Conservation (phyloP, 2,888 invertebrate species). For the Andricus curvator region DNA sequence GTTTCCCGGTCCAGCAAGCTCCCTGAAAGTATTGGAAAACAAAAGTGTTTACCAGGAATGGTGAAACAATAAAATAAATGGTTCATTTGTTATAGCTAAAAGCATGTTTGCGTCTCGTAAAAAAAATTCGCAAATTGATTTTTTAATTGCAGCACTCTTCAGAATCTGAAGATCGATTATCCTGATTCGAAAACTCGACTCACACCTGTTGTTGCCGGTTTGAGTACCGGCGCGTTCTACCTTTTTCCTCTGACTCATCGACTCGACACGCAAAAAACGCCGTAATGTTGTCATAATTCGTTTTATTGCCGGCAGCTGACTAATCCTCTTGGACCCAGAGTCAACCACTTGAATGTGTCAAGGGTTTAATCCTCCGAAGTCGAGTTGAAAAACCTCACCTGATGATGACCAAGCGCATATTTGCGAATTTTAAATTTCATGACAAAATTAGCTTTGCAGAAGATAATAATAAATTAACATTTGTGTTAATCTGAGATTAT, state of each 20-base stretch:
- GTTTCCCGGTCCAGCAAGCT: too few relatives aligned
- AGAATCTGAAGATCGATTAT: slow-evolving; percentile 22
- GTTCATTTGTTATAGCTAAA: too few relatives aligned
- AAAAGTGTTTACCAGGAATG: too few relatives aligned
- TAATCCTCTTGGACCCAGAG: slow-evolving; percentile 34
- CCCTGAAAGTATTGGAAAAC: too few relatives aligned
- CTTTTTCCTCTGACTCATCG: slow-evolving; percentile 37
- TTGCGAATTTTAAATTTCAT: background rate
- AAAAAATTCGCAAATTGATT: too few relatives aligned
- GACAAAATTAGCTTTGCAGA: background rate
- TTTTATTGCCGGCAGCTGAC: slow-evolving; percentile 41
- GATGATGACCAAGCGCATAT: slow-evolving; percentile 22
- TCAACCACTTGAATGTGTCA: slow-evolving; percentile 30
- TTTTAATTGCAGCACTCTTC: background rate
- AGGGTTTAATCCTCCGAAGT: slow-evolving; percentile 25
- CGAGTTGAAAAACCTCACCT: slow-evolving; percentile 35
- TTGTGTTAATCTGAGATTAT: background rate
- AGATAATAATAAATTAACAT: background rate
- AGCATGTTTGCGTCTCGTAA: too few relatives aligned
- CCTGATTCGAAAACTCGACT: slow-evolving; percentile 24
- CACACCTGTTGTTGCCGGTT: slow-evolving; percentile 33
- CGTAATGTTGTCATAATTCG: slow-evolving; percentile 42
- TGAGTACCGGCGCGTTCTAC: slow-evolving; percentile 12
- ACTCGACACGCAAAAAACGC: slow-evolving; percentile 35
- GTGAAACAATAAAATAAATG: too few relatives aligned